These are phyloP conservation scores for Bufo bufo DNA, from an alignment of 2,113 vertebrate species.

Conservation along the genomic window DNA sequence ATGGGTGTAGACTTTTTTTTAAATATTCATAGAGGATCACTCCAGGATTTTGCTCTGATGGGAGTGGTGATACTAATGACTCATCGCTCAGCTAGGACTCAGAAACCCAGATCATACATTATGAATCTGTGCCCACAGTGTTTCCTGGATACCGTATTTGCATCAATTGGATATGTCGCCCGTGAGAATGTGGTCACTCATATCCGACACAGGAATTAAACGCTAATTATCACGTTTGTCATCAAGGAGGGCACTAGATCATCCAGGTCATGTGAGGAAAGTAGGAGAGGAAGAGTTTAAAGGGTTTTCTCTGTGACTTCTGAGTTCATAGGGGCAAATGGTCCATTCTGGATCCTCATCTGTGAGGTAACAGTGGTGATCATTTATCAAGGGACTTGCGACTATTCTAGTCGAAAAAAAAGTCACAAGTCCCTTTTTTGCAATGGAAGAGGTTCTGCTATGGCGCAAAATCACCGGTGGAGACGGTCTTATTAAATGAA, in stretches of 20 bases:
- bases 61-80: slow-evolving; percentile 34
- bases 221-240: background rate
- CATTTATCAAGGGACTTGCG: too few species aligned
- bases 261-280: background rate
- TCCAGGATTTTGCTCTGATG: background rate
- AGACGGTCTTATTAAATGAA: too few species aligned
- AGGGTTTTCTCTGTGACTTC: background rate
- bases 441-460: too few species aligned
- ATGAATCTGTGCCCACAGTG: background rate
- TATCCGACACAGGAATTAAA: background rate
- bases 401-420: too few species aligned
- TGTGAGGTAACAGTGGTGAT: too few species aligned
- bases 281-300: background rate
- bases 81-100: background rate
- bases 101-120: slow-evolving; percentile 27
- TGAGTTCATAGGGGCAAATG: too few species aligned
- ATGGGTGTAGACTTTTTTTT: background rate
- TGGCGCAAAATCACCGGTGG: too few species aligned
- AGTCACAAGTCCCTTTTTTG: too few species aligned
- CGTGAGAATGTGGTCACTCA: background rate
- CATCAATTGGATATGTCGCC: background rate
- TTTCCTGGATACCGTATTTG: background rate
- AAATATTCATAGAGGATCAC: background rate
- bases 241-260: too few species aligned
- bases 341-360: too few species aligned